Evolutionary conservation across 2,888 invertebrate genomes (phyloP).

Genomic region (Scaptomyza tumidula): DNA sequence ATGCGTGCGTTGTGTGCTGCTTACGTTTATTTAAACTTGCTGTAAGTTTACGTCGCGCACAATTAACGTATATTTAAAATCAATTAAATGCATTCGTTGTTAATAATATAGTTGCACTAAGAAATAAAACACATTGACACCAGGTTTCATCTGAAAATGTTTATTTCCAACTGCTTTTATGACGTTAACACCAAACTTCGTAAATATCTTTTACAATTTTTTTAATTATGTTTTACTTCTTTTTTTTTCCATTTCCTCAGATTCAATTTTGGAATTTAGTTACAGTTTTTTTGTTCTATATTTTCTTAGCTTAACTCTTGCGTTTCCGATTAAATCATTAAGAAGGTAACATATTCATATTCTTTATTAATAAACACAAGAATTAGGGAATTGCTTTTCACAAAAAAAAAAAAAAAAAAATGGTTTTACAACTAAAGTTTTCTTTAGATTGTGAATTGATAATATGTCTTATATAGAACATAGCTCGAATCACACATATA

Average conservation of each 20-base stretch:
- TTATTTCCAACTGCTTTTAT: slow-evolving; percentile 55
- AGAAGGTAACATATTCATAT: slow-evolving; percentile 1
- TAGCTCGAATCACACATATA: slow-evolving; percentile 32
- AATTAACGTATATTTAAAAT: neutral
- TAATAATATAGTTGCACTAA: neutral
- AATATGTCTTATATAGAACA: slow-evolving; percentile 23
- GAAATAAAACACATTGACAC: slow-evolving; percentile 3
- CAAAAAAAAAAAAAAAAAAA: too few relatives aligned
- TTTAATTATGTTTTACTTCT: slow-evolving; percentile 1
- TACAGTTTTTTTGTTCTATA: slow-evolving; percentile 23
- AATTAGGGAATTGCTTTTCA: too few relatives aligned
- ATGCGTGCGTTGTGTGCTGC: neutral
- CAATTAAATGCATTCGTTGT: too few relatives aligned
- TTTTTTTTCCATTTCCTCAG: slow-evolving; percentile 16
- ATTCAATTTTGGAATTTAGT: slow-evolving; percentile 17
- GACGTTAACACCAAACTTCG: slow-evolving; percentile 57
- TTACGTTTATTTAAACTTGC: neutral
- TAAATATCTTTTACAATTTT: slow-evolving; percentile 53
- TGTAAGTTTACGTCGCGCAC: neutral
- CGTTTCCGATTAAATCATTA: slow-evolving; percentile 32
- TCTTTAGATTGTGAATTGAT: slow-evolving; percentile 12
- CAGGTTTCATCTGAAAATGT: slow-evolving; percentile 52
- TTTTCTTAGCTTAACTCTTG: slow-evolving; percentile 32
- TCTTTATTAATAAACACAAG: slow-evolving; percentile 9
- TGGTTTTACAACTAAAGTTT: slow-evolving; percentile 16